Evolutionary conservation across 2,113 vertebrate species (phyloP), one percentile per base, ranked within the genome.

Genomic region (Xiphophorus maculatus): DNA sequence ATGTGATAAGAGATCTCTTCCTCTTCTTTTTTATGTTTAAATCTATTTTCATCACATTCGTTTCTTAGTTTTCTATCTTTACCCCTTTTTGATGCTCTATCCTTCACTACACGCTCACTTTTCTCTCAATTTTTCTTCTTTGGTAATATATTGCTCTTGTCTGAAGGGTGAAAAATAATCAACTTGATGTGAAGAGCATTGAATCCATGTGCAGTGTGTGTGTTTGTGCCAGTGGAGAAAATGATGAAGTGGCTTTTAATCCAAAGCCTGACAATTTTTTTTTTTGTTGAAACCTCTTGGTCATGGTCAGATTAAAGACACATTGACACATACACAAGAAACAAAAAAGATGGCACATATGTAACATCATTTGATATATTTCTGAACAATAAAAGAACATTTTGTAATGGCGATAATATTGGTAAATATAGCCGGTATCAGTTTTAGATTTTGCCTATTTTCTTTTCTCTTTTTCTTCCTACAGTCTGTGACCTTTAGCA

Each of bases 111-210:
- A 61, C 65, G 68, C 69, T 62, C 54, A 74, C 84, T 84, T 82
- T 30, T 83, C 79, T 86, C 63, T 54, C 10, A 0, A 63, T 89
- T 85, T 90, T 87, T 88, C 80, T 73, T 80, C 76, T 28, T 74
- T 60, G 66, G 83, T 90, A 82, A 87, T 89, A 85, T 88, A 92
- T 93, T 90, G 87, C 91, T 85, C 88, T 87, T 90, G 87, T 93
- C 90, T 90, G 79, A 92, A 87, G 84, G 85, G 80, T 91, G 88
- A 88, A 92, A 93, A 90, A 92, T 90, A 90, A 93, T 91, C 87
- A 89, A 90, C 90, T 93, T 90, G 88, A 90, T 91, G 84, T 87
- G 86, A 84, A 89, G 90, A 83, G 83, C 82, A 69, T 81, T 73
- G 79, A 12, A 33, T 63, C 48, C 54, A 67, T 65, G 71, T 58